These are phyloP conservation scores for Lithophane leautieri DNA, from an alignment of 2,888 invertebrate genomes.

Conservation along the genomic window DNA sequence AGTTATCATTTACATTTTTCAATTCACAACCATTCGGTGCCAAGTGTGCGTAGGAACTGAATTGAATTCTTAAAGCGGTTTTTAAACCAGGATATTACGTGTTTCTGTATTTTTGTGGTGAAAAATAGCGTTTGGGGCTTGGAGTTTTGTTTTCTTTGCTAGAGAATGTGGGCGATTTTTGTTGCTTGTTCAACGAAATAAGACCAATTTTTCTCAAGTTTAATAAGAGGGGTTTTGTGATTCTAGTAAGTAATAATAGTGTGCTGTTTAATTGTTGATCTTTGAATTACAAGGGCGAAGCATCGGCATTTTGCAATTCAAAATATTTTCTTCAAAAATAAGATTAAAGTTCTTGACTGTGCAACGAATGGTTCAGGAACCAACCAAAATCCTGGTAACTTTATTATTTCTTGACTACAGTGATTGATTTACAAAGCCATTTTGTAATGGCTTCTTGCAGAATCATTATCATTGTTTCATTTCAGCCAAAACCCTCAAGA, in stretches of 20 bases:
- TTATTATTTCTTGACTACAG: neutral
- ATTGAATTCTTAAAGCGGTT: conserved; percentile 59
- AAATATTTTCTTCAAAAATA: too few relatives aligned
- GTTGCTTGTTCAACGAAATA: neutral
- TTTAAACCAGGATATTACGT: conserved; percentile 52
- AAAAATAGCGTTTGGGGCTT: conserved; percentile 4
- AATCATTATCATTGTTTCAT: neutral
- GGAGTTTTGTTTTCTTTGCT: neutral
- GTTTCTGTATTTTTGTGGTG: conserved; percentile 25
- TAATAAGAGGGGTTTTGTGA: neutral
- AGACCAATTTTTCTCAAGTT: neutral
- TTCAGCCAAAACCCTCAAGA: neutral
- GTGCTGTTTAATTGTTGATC: neutral
- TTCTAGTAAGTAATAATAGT: neutral
- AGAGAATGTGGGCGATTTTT: neutral
- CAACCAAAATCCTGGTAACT: neutral
- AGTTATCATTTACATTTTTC: conserved; percentile 90
- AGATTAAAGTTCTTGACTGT: too few relatives aligned
- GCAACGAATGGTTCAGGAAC: too few relatives aligned
- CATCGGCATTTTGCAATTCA: neutral
- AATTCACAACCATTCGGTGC: conserved; percentile 83
- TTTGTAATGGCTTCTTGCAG: neutral
- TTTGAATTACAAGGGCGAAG: neutral
- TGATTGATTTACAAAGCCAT: neutral
- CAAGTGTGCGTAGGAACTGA: conserved; percentile 78